Percentiles rank a stretch among this genome's conserved stretches.
Conservation (phyloP, 2,888 invertebrate genomes). For the Strigamia transsilvanica region DNA sequence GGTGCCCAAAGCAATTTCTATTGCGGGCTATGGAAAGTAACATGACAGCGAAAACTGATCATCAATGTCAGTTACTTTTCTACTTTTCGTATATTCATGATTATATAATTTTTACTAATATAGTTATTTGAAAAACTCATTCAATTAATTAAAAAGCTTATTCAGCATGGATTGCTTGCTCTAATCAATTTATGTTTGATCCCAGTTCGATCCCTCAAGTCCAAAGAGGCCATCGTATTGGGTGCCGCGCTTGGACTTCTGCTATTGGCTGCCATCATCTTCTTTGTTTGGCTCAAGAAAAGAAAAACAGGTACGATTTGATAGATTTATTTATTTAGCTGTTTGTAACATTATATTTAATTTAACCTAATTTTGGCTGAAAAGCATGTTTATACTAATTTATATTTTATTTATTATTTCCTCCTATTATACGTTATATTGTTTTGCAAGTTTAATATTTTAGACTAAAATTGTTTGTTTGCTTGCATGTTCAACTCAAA, state of each 20-base stretch:
- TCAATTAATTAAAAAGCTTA: not conserved
- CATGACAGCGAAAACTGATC: too few species aligned
- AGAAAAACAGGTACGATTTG: conserved; percentile 51
- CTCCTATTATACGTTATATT: not conserved
- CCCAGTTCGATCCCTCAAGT: conserved; percentile 50
- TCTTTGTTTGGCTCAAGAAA: conserved; percentile 50
- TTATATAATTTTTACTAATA: not conserved
- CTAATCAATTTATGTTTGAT: not conserved
- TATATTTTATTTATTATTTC: not conserved
- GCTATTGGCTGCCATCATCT: conserved; percentile 40
- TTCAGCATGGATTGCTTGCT: not conserved
- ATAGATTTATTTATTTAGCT: not conserved
- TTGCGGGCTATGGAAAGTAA: too few species aligned
- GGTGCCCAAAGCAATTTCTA: too few species aligned
- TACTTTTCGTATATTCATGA: not conserved
- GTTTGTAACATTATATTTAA: not conserved
- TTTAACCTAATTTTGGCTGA: conserved; percentile 6
- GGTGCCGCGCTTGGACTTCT: conserved; percentile 49
- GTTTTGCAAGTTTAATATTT: not conserved
- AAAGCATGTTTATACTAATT: conserved; percentile 1
- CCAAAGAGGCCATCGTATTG: conserved; percentile 51
- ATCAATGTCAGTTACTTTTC: too few species aligned
- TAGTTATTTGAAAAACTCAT: not conserved
- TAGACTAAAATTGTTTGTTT: not conserved
- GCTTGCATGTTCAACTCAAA: conserved; percentile 6